A percentile compares a stretch with the other conserved stretches of the same genome.
Evolutionary conservation across 2,113 vertebrate species (phyloP).

Genomic region (Donacobius atricapilla): DNA sequence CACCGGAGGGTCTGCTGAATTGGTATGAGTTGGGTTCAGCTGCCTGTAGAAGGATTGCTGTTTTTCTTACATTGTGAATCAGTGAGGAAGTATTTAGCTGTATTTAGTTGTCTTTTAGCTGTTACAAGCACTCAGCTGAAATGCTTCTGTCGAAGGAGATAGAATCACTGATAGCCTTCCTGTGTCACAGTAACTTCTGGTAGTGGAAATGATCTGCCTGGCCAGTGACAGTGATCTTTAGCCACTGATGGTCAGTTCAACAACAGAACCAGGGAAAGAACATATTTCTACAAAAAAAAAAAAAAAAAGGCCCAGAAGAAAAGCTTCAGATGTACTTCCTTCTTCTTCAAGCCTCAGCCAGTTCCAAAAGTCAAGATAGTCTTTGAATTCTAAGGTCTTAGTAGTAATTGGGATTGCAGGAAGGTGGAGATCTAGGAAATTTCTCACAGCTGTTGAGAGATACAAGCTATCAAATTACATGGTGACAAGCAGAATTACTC

Average conservation of each 20-base stretch:
- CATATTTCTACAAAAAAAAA: fast-evolving
- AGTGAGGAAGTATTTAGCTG: background rate
- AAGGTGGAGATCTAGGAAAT: background rate
- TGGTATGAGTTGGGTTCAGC: background rate
- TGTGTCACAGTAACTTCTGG: background rate
- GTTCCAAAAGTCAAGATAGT: background rate
- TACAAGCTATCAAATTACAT: background rate
- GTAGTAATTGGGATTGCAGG: background rate
- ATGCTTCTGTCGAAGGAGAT: background rate
- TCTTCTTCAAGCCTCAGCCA: background rate
- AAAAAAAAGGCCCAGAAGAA: background rate
- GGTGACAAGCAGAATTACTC: background rate
- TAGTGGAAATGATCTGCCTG: background rate
- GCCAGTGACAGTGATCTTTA: background rate
- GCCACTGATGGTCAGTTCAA: background rate
- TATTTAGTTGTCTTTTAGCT: background rate
- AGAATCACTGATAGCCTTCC: background rate
- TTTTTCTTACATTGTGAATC: background rate
- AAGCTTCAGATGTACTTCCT: background rate
- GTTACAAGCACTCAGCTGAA: background rate
- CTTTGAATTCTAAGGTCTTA: background rate
- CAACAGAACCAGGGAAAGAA: background rate
- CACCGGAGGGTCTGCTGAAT: background rate
- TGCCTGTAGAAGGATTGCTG: background rate
- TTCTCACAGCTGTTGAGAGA: background rate